Conservation (phyloP, 2,113 vertebrate genomes). For the Apteryx mantelli region DNA sequence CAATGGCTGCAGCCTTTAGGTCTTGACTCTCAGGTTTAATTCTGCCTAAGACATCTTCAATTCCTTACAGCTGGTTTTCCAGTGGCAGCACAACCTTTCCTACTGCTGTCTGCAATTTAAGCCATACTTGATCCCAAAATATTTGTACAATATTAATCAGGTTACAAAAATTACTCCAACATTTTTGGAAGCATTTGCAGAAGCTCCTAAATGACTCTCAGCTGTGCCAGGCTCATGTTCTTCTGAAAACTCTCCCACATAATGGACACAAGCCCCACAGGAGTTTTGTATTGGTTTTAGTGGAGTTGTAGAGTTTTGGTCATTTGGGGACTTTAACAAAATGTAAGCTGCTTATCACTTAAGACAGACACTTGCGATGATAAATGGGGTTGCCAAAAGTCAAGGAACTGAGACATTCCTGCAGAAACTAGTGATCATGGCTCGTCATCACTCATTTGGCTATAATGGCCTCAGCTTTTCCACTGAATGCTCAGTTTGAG, state of each 20-base stretch:
- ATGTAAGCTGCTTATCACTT: no score
- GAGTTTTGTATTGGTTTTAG: no score
- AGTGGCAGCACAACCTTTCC: neutral
- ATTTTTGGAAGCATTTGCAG: neutral
- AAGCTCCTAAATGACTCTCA: neutral
- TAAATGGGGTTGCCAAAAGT: no score
- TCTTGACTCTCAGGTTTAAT: neutral
- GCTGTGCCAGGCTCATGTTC: neutral
- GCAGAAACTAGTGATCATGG: no score
- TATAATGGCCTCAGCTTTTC: no score
- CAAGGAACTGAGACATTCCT: no score
- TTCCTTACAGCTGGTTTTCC: neutral
- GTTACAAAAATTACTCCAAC: neutral
- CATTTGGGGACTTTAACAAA: no score
- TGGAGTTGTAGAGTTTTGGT: no score
- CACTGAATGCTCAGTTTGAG: no score
- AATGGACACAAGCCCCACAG: no score
- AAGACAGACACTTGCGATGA: no score
- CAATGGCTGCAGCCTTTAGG: neutral
- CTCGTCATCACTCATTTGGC: no score
- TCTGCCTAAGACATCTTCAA: neutral
- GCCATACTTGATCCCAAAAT: neutral
- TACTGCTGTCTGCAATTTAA: neutral
- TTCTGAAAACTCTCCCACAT: neutral
- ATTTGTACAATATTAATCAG: neutral